Evolutionary conservation across 2,113 vertebrate species (phyloP), one percentile per base, ranked within the genome.

Genomic region (Jacana jacana): DNA sequence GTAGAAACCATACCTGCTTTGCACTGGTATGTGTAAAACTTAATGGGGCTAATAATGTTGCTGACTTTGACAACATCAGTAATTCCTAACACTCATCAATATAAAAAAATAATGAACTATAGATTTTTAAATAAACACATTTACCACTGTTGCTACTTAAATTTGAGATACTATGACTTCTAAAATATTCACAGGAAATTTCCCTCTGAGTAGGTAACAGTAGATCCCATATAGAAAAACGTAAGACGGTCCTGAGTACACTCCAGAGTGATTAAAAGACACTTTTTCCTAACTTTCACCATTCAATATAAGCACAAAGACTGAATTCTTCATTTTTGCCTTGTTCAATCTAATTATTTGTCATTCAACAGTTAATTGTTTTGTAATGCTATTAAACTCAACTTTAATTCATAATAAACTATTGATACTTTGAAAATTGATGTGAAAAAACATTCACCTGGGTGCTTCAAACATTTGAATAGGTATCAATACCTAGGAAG

Each of bases 361-460:
- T 39, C 27, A 63, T 46, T 85, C 81, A 68, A 86, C 55, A 79
- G 19, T 17, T 75, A 81, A 58, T 72, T 80, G 25, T 10, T 86
- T 64, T 60, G 13, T 28, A 88, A 83, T 44, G 27, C 6, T 73
- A 66, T 4, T 5, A 71, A 85, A 57, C 5, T 42, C 9, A 17
- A 42, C 24, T n/a, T 78, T 57, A 49, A 65, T 55, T 92, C 33
- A 63, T 91, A 96, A n/a, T n/a, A 91, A 60, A 72, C 19, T 91
- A 76, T 91, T 8, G 17, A 83, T 81, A 87, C 57, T 93, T 89
- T 93, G 80, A 95, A 96, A 95, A 86, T 57, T 91, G 52, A 84
- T 48, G 18, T 37, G 70, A 94, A 96, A 65, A 86, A 58, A 83
- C 92, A 54, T 88, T 70, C 76, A 85, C 52, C 80, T 75, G 84